Conservation (phyloP, 1,140 invertebrate genomes). For the Mesaphorura yosii region DNA sequence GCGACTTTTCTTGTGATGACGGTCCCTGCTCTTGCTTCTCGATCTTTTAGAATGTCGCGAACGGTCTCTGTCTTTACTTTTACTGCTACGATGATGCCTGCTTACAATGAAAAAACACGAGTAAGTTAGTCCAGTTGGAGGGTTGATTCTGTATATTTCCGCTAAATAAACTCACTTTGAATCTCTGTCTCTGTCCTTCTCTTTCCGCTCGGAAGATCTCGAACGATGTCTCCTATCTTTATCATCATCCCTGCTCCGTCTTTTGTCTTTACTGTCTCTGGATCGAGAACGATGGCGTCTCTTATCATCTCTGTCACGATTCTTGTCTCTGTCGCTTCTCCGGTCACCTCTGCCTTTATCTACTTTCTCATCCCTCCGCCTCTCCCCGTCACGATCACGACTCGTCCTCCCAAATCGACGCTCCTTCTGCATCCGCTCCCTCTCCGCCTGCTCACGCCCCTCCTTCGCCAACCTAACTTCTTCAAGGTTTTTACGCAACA, state of each 20-base stretch:
- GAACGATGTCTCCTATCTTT: too few relatives aligned
- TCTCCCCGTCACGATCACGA: not conserved
- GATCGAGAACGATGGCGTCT: not conserved
- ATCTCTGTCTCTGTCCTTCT: constrained; percentile 7
- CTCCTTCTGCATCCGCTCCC: constrained; percentile 25
- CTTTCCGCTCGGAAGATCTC: constrained; percentile 6
- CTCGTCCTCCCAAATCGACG: not conserved
- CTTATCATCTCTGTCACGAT: not conserved
- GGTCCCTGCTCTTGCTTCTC: not conserved
- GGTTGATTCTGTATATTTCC: too few relatives aligned
- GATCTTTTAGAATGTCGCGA: not conserved
- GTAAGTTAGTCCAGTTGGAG: too few relatives aligned
- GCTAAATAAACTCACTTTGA: too few relatives aligned
- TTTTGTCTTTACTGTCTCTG: too few relatives aligned
- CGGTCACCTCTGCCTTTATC: not conserved
- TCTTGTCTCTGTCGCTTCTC: not conserved
- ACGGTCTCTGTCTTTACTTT: not conserved
- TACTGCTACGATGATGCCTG: too few relatives aligned
- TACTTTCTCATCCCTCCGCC: not conserved
- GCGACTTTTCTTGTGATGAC: not conserved
- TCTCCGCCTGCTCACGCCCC: constrained; percentile 23
- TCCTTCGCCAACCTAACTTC: constrained; percentile 35
- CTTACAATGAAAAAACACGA: too few relatives aligned
- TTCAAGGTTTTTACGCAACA: constrained; percentile 43
- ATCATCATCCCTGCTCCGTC: constrained; percentile 7